Conservation (phyloP, 2,113 vertebrate species). For the Ctenodactylus gundi region DNA sequence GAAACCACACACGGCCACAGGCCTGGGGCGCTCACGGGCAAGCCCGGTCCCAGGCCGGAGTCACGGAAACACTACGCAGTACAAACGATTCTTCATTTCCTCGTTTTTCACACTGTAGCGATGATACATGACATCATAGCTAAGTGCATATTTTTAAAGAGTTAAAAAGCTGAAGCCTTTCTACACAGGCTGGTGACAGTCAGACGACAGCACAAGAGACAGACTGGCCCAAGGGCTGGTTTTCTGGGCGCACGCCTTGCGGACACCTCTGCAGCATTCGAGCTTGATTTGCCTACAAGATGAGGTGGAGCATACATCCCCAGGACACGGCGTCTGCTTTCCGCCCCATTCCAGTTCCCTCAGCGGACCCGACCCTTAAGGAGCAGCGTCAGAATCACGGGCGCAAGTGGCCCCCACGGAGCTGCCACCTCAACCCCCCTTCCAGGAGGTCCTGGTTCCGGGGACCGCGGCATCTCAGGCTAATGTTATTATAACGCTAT, state of each 20-base stretch:
- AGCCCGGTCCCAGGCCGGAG: too few relatives aligned
- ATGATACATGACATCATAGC: not conserved
- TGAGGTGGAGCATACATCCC: not conserved
- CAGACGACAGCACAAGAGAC: too few relatives aligned
- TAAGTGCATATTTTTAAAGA: constrained; percentile 6
- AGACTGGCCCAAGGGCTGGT: not conserved
- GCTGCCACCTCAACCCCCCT: not conserved
- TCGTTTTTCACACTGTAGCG: not conserved
- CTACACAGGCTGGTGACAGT: not conserved
- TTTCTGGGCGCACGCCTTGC: not conserved
- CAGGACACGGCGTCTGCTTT: not conserved
- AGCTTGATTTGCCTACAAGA: not conserved
- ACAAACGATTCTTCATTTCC: not conserved
- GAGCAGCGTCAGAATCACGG: not conserved
- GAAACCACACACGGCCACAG: not conserved
- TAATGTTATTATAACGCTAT: not conserved
- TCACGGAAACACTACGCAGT: not conserved
- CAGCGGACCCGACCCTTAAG: not conserved
- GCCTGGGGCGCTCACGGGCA: too few relatives aligned
- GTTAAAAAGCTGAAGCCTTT: not conserved
- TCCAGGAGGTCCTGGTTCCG: not conserved
- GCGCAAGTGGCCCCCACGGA: too few relatives aligned
- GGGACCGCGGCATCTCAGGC: not conserved
- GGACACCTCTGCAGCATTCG: not conserved
- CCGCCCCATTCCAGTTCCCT: not conserved